A percentile compares a stretch with the other conserved stretches of the same genome.
phyloP scores from a whole-genome alignment of 2,797 vertebrate genomes.

The Phoeniculus purpureus region DNA sequence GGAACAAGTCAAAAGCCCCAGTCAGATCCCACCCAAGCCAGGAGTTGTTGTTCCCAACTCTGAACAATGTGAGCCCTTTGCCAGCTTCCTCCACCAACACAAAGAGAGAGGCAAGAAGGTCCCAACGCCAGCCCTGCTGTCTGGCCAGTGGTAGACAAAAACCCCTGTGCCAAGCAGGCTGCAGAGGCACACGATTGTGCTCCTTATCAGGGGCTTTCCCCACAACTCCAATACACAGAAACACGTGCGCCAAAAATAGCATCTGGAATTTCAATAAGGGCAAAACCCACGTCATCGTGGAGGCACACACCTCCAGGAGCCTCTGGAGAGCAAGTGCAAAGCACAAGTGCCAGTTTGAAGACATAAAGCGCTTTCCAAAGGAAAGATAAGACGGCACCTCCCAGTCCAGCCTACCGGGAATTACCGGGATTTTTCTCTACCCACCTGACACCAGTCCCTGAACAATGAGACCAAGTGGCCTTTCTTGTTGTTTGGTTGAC shows the following conservation, averaged over 20 bases:
- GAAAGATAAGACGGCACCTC: not conserved
- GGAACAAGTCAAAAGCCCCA: not conserved
- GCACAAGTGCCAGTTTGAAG: not conserved
- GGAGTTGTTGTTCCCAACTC: not conserved
- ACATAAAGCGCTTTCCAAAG: not conserved
- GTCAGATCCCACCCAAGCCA: not conserved
- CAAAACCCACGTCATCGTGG: not conserved
- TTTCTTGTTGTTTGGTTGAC: not conserved
- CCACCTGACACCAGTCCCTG: not conserved
- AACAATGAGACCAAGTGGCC: not conserved
- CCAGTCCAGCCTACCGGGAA: not conserved
- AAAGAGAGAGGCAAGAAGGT: slow-evolving; percentile 17
- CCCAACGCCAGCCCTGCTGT: not conserved
- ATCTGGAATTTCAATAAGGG: not conserved
- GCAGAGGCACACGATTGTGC: not conserved
- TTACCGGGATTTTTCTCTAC: not conserved
- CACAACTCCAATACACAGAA: not conserved
- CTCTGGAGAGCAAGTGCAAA: not conserved
- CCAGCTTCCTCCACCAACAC: slow-evolving; percentile 37
- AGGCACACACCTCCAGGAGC: not conserved
- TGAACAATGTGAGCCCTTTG: not conserved
- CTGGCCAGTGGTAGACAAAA: not conserved
- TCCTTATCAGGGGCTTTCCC: slow-evolving; percentile 10
- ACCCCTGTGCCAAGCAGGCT: rapidly evolving
- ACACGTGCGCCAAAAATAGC: not conserved